These are phyloP conservation scores for Agonopterix arenella DNA, from an alignment of 2,888 invertebrate genomes.

Conservation along the genomic window DNA sequence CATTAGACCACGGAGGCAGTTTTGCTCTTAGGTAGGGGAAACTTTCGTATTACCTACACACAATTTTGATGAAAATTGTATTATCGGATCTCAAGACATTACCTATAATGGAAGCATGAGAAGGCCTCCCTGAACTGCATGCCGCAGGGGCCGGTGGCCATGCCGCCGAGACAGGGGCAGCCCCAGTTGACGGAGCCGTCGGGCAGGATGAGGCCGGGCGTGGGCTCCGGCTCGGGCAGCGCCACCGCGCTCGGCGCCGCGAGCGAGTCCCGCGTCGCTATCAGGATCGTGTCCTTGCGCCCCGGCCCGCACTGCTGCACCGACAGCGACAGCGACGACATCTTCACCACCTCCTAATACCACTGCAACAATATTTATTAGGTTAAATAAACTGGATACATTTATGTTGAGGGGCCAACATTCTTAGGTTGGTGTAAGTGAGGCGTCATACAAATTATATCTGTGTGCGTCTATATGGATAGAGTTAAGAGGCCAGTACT, in stretches of 20 bases:
- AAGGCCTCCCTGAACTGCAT: conserved; percentile 95
- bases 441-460: no score
- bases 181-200: conserved; percentile 97
- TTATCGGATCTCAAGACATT: not conserved
- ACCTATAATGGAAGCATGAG: conserved; percentile 94
- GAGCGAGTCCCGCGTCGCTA: conserved; percentile 89
- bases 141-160: conserved; percentile 98
- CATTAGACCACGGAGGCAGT: no score
- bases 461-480: no score
- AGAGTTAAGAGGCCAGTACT: no score
- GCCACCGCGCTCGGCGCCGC: conserved; percentile 81
- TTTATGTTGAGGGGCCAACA: no score
- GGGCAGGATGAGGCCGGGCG: conserved; percentile 88
- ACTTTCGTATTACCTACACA: no score
- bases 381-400: no score
- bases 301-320: conserved; percentile 49
- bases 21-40: no score
- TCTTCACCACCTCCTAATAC: not conserved
- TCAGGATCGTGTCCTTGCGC: conserved; percentile 87
- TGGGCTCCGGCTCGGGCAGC: conserved; percentile 84
- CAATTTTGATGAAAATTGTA: no score
- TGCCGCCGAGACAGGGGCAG: conserved; percentile 97
- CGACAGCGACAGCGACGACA: conserved; percentile 54
- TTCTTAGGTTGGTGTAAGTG: no score
- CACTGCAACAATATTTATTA: no score